A percentile compares a stretch with the other conserved stretches of the same genome.
Conservation (phyloP, 2,797 vertebrate genomes). For the Takifugu ocellatus region DNA sequence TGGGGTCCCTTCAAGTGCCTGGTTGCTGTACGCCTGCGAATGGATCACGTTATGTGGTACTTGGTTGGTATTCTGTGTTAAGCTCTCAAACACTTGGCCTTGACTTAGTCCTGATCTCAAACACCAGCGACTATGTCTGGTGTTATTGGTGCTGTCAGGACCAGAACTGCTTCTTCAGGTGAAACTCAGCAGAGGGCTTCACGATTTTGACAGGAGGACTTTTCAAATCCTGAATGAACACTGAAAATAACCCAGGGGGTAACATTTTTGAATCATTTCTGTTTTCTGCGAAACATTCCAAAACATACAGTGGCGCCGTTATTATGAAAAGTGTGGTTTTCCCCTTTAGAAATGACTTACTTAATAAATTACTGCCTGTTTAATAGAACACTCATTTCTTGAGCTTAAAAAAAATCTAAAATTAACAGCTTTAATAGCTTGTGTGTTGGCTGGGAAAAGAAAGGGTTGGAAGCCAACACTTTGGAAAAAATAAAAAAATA, state of each 20-base stretch:
- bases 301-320: too few relatives aligned
- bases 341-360: too few relatives aligned
- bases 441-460: background rate
- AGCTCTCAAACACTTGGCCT: background rate
- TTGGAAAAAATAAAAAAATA: background rate
- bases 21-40: background rate
- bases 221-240: too few relatives aligned
- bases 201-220: too few relatives aligned
- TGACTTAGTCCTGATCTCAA: background rate
- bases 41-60: background rate
- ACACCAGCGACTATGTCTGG: slow-evolving; percentile 7
- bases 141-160: slow-evolving; percentile 10
- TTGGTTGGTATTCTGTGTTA: background rate
- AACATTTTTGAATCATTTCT: too few relatives aligned
- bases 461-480: too few relatives aligned
- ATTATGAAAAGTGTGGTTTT: too few relatives aligned
- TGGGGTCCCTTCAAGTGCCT: background rate
- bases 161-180: slow-evolving; percentile 2
- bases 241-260: too few relatives aligned
- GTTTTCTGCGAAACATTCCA: too few relatives aligned
- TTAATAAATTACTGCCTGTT: too few relatives aligned
- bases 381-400: too few relatives aligned
- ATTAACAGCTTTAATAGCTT: background rate
- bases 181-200: slow-evolving; percentile 1
- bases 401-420: too few relatives aligned